Evolutionary conservation across 2,797 vertebrate species (phyloP).

Genomic region (Dicrostonyx torquatus): DNA sequence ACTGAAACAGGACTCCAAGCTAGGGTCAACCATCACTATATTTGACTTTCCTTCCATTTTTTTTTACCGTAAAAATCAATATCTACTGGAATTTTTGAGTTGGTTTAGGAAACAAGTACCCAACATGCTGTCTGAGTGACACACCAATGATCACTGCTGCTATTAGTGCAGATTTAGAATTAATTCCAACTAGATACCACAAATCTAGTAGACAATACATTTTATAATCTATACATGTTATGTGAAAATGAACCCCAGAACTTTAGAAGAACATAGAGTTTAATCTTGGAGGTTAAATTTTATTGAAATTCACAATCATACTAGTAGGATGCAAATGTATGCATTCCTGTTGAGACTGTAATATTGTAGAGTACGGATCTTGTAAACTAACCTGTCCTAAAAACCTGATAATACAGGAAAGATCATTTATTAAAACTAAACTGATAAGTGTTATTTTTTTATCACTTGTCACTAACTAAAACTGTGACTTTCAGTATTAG

Average conservation of each 20-base stretch:
- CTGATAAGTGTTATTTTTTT: not conserved
- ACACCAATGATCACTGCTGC: not conserved
- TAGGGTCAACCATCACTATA: not conserved
- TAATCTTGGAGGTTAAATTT: not conserved
- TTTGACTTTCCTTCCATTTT: not conserved
- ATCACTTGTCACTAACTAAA: not conserved
- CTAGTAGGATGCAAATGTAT: not conserved
- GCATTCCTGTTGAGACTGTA: not conserved
- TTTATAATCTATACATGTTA: not conserved
- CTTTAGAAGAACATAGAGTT: not conserved
- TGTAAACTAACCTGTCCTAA: not conserved
- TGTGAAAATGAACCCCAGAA: not conserved
- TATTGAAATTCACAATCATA: not conserved
- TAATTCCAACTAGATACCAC: not conserved
- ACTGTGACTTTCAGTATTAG: not conserved
- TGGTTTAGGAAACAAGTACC: not conserved
- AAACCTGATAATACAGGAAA: constrained; percentile 17
- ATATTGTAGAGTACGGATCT: not conserved
- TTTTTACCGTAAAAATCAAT: not conserved
- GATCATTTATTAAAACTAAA: not conserved
- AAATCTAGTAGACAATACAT: not conserved
- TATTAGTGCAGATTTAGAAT: not conserved
- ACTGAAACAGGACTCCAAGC: not conserved
- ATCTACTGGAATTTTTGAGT: not conserved
- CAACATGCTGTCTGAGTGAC: not conserved